Base-by-base conservation (phyloP, 2,888 invertebrate genomes). In the Melinopterus prodromus region DNA sequence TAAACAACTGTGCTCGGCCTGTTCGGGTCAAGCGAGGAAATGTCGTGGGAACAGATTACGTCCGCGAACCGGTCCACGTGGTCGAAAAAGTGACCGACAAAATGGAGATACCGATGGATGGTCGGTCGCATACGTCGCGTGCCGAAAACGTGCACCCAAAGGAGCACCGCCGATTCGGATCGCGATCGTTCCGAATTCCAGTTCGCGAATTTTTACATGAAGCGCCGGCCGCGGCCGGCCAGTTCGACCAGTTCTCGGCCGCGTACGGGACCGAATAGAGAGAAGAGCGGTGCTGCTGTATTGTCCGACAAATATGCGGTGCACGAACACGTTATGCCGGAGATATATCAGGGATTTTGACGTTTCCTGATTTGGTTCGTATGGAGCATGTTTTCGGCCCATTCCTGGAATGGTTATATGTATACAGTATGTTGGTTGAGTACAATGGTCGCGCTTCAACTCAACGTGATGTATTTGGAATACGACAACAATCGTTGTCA, bases 71-170 rank as follows among this genome's bases (percentile, higher is more conserved):
- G 53, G 53, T 53, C 53, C 53, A 53, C 53, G 53, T 53, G 53
- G 53, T 53, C 53, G 53, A 53, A 53, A 53, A 53, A 53, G 53
- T 53, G 53, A 53, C 53, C 53, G 53, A 53, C 53, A 53, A 53
- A 53, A 53, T 53, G 53, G 53, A 53, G 53, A 53, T 53, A 53
- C 53, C 53, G 5, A 26, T 26, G 26, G 5, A 26, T 26, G 26
- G 53, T 77, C 77, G 75, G 75, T 35, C 80, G 79, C 80, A 81
- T 80, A 80, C 82, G 81, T 82, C 83, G 83, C 83, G 83, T 83
- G 83, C 82, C 83, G 26, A 71, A 71, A 71, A 12, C 16, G 71
- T 14, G 53, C 53, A 12, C 53, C 53, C 53, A 53, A 53, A 53
- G 53, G 53, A 12, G 53, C 53, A 53, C 53, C 53, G 53, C 53